Percentiles rank a stretch among this genome's conserved stretches.
Evolutionary conservation across 2,888 invertebrate genomes (phyloP).

Genomic region (Microplitis deprimator): DNA sequence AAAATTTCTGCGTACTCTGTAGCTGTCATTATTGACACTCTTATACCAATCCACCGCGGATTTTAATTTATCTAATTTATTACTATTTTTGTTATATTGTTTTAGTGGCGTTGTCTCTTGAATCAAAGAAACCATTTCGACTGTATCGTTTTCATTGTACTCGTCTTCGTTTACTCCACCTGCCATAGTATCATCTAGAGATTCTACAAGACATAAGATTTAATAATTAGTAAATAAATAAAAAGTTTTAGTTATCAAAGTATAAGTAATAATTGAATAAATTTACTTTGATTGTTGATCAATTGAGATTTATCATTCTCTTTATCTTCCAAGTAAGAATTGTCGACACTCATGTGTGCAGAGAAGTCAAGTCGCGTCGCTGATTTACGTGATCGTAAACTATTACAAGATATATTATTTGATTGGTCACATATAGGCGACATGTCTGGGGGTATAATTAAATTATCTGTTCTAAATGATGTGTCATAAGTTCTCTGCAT

Average conservation of each 20-base stretch:
- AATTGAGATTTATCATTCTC: conserved; percentile 25
- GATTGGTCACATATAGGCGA: conserved; percentile 61
- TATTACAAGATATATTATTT: conserved; percentile 59
- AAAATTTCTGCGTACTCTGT: conserved; percentile 51
- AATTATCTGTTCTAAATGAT: conserved; percentile 52
- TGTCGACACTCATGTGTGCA: conserved; percentile 62
- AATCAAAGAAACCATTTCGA: conserved; percentile 51
- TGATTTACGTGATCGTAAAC: conserved; percentile 56
- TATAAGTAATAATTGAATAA: not conserved
- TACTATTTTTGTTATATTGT: conserved; percentile 30
- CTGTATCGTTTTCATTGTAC: conserved; percentile 35
- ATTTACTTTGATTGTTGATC: conserved; percentile 36
- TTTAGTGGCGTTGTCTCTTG: conserved; percentile 48
- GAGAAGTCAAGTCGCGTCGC: conserved; percentile 60
- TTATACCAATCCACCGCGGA: conserved; percentile 52
- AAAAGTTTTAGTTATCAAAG: not conserved
- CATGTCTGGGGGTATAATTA: conserved; percentile 61
- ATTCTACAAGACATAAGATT: conserved; percentile 24
- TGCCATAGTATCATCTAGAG: conserved; percentile 8
- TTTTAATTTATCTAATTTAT: conserved; percentile 45
- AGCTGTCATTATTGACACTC: conserved; percentile 55
- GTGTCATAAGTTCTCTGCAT: conserved; percentile 56
- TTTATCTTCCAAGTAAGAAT: conserved; percentile 46
- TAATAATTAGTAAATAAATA: conserved; percentile 6
- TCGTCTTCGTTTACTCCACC: not conserved